phyloP scores from a whole-genome alignment of 2,888 invertebrate species.

The Mimumesa dahlbomi region DNA sequence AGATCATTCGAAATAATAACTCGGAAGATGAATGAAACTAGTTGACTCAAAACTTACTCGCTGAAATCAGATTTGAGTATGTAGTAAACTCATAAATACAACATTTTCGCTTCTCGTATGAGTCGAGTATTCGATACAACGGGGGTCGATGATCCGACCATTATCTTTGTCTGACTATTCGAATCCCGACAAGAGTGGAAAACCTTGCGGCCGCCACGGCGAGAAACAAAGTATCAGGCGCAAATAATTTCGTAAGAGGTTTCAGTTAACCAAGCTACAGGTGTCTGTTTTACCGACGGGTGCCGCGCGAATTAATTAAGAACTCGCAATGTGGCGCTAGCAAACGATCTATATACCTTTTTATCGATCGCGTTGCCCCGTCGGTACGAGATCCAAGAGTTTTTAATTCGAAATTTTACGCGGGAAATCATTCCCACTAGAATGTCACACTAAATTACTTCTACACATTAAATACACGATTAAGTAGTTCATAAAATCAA shows the following conservation, averaged over 20 bases:
- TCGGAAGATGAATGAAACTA: neutral
- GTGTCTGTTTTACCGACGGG: constrained; percentile 27
- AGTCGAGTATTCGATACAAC: no score
- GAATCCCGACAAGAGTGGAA: constrained; percentile 15
- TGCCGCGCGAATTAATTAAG: constrained; percentile 18
- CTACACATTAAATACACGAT: no score
- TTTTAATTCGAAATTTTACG: neutral
- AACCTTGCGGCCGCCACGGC: constrained; percentile 27
- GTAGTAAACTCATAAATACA: no score
- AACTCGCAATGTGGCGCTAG: constrained; percentile 35
- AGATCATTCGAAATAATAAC: no score
- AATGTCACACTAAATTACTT: no score
- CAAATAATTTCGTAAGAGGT: constrained; percentile 4
- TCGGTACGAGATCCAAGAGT: neutral
- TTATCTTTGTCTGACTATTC: constrained; percentile 1
- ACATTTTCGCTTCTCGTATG: no score
- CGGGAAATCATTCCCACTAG: neutral
- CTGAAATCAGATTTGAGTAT: no score
- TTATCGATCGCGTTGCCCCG: constrained; percentile 16
- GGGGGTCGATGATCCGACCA: neutral
- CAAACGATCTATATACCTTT: constrained; percentile 16
- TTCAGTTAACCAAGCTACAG: constrained; percentile 1
- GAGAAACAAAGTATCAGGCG: constrained; percentile 14
- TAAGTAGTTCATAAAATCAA: no score
- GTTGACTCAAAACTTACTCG: no score